Conservation (phyloP, 2,888 invertebrate genomes). For the Keiferia lycopersicella region DNA sequence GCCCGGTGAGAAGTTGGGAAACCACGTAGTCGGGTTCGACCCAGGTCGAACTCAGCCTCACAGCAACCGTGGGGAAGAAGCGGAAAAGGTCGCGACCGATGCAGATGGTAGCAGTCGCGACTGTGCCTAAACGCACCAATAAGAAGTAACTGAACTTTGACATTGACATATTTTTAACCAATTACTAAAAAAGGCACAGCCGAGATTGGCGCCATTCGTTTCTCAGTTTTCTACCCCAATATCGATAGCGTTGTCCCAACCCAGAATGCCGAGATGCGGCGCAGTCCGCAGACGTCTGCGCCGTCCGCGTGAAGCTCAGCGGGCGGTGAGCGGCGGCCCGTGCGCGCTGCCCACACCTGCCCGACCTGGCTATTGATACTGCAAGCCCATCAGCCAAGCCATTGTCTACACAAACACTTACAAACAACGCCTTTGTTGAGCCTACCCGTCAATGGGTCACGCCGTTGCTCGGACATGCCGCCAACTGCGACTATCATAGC, state of each 20-base stretch:
- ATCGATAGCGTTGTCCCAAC: constrained; percentile 5
- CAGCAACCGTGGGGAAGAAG: too few relatives aligned
- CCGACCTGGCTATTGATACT: constrained; percentile 30
- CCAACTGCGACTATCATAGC: constrained; percentile 4
- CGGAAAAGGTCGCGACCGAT: too few relatives aligned
- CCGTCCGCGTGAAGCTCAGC: constrained; percentile 13
- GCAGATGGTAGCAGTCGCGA: too few relatives aligned
- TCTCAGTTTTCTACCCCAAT: too few relatives aligned
- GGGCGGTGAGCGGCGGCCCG: constrained; percentile 30
- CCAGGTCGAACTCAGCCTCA: too few relatives aligned
- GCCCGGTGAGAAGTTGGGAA: too few relatives aligned
- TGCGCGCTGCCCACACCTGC: constrained; percentile 30
- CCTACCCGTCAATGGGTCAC: constrained; percentile 8
- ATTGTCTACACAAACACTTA: constrained; percentile 32
- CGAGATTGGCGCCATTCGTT: too few relatives aligned
- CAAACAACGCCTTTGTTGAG: constrained; percentile 17
- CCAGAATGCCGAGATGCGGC: not conserved
- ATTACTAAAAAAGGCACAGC: too few relatives aligned
- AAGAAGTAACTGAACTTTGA: too few relatives aligned
- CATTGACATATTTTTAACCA: too few relatives aligned
- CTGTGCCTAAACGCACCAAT: too few relatives aligned
- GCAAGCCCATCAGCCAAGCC: constrained; percentile 24
- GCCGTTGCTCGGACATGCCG: not conserved
- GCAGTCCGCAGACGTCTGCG: not conserved
- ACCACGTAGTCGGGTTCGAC: too few relatives aligned